phyloP scores from a whole-genome alignment of 1,140 invertebrate genomes.

The Seison nebaliae region DNA sequence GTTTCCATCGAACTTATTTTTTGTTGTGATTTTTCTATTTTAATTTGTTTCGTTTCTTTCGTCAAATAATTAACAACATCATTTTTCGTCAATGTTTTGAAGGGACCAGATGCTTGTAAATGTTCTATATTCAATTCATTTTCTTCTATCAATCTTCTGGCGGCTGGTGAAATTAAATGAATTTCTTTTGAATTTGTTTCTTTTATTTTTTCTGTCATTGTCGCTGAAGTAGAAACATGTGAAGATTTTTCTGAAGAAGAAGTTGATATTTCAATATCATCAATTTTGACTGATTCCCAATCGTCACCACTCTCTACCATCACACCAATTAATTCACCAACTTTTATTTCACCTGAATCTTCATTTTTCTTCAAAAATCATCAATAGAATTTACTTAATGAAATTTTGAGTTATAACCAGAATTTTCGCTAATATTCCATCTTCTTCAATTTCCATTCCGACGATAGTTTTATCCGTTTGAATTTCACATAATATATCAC shows the following conservation, averaged over 20 bases:
- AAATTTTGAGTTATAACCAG: slow-evolving; percentile 20
- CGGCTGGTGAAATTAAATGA: no score
- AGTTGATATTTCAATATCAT: neutral
- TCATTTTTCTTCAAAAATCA: neutral
- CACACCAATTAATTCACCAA: slow-evolving; percentile 10
- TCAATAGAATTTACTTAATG: neutral
- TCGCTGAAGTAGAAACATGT: neutral
- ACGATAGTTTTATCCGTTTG: slow-evolving; percentile 39
- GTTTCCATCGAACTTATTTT: neutral
- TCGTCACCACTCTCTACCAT: slow-evolving; percentile 8
- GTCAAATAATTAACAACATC: no score
- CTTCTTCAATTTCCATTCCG: slow-evolving; percentile 34
- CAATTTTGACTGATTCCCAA: slow-evolving; percentile 4
- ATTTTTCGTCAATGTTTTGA: no score
- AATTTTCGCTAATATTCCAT: slow-evolving; percentile 37
- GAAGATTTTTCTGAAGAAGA: neutral
- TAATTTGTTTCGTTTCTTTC: no score
- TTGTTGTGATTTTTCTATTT: neutral
- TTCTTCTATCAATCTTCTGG: no score
- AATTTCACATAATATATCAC: slow-evolving; percentile 37
- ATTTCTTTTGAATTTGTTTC: no score
- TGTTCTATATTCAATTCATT: no score
- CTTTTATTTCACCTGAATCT: slow-evolving; percentile 6
- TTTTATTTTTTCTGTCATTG: neutral
- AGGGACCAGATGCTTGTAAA: no score